These are phyloP conservation scores for Atlantisia rogersi DNA, from an alignment of 2,113 vertebrate species.

Conservation along the genomic window DNA sequence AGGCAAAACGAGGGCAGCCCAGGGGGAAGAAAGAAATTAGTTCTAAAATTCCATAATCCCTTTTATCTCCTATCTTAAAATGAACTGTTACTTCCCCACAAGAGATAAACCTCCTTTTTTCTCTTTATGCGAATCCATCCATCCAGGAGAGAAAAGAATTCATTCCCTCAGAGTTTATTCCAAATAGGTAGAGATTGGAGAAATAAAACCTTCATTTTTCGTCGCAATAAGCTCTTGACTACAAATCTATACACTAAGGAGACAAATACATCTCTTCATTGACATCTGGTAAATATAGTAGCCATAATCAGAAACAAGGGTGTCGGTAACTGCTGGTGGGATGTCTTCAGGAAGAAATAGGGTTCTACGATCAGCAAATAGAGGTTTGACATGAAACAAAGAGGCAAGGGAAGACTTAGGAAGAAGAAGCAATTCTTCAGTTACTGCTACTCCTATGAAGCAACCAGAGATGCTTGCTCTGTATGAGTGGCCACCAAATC, in stretches of 20 bases:
- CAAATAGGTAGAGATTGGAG: neutral
- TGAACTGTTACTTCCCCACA: neutral
- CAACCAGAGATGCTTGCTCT: neutral
- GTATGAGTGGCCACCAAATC: neutral
- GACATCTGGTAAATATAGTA: neutral
- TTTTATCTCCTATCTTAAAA: neutral
- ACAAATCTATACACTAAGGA: neutral
- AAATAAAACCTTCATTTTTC: neutral
- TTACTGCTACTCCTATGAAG: neutral
- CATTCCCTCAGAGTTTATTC: neutral
- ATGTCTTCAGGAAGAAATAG: neutral
- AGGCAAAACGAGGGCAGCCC: neutral
- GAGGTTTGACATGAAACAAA: neutral
- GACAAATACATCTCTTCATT: neutral
- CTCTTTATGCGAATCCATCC: neutral
- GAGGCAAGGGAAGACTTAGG: neutral
- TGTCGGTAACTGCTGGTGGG: neutral
- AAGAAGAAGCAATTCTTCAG: neutral
- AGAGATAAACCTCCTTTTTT: neutral
- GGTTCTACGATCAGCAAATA: neutral
- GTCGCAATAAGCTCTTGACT: neutral
- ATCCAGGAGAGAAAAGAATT: neutral
- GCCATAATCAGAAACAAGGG: neutral
- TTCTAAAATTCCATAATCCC: conserved; percentile 34
- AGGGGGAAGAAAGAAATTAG: conserved; percentile 24